Percentiles rank a stretch among this genome's conserved stretches.
phyloP scores from a whole-genome alignment of 2,113 vertebrate genomes.

The Eidolon helvum region DNA sequence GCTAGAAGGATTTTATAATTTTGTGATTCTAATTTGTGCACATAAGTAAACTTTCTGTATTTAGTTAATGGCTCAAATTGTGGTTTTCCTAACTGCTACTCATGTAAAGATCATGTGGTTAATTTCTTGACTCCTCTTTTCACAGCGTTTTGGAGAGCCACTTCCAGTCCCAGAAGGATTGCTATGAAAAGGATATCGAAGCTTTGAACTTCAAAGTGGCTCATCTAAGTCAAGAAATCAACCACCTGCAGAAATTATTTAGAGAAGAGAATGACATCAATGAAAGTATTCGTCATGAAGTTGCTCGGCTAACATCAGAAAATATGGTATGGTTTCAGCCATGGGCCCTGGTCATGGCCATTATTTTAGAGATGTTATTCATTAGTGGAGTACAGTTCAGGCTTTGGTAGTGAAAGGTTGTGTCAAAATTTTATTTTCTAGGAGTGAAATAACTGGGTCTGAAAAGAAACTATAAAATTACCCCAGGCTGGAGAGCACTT shows the following conservation, averaged over 20 bases:
- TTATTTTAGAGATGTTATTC: background rate
- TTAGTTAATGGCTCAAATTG: background rate
- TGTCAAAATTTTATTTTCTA: background rate
- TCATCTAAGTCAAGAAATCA: conserved; percentile 93
- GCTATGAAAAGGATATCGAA: conserved; percentile 90
- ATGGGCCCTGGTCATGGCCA: rapidly evolving
- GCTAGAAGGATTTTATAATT: background rate
- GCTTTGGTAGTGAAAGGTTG: background rate
- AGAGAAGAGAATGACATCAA: conserved; percentile 92
- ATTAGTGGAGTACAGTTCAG: background rate
- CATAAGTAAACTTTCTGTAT: no score
- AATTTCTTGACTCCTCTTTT: background rate
- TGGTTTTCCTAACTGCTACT: background rate
- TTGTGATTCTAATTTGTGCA: background rate
- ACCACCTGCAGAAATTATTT: conserved; percentile 91
- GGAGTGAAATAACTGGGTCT: conserved; percentile 6
- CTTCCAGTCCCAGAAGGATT: conserved; percentile 91
- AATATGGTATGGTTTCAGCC: conserved; percentile 86
- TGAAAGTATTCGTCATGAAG: conserved; percentile 90
- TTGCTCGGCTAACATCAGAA: conserved; percentile 91
- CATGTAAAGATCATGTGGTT: rapidly evolving
- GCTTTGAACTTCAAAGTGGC: conserved; percentile 89
- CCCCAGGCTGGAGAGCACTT: background rate
- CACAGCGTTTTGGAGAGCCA: conserved; percentile 91
- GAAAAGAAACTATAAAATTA: background rate